phyloP scores from a whole-genome alignment of 23 tunicate species.

The Trididemnum clinides region DNA sequence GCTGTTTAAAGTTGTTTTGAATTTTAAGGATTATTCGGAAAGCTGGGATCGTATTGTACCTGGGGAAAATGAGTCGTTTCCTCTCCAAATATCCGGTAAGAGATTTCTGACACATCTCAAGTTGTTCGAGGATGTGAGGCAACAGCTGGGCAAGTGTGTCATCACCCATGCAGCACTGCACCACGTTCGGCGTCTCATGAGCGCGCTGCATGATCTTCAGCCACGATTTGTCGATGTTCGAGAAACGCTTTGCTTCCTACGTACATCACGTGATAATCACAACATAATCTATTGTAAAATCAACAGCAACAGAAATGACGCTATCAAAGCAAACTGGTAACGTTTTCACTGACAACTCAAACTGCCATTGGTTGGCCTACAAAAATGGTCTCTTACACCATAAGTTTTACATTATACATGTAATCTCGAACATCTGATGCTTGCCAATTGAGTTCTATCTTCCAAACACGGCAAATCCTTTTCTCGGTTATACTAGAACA shows the following conservation, averaged over 20 bases:
- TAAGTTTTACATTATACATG: no score
- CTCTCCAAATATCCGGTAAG: constrained; percentile 85
- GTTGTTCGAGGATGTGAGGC: constrained; percentile 85
- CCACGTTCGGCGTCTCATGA: constrained; percentile 87
- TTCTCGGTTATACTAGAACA: no score
- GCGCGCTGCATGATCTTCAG: constrained; percentile 90
- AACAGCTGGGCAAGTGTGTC: constrained; percentile 81
- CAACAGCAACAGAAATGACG: no score
- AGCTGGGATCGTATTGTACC: no score
- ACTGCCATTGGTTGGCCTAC: no score
- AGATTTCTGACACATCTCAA: constrained; percentile 79
- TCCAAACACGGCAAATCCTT: no score
- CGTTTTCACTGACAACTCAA: no score
- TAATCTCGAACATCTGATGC: no score
- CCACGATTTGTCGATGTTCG: constrained; percentile 93
- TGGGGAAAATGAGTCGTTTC: constrained; percentile 85
- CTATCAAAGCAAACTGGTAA: no score
- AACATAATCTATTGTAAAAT: not conserved
- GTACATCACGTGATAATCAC: not conserved
- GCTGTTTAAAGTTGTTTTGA: not conserved
- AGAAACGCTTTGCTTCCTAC: constrained; percentile 84
- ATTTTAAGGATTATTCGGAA: not conserved
- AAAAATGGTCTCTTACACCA: no score
- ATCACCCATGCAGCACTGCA: constrained; percentile 89
- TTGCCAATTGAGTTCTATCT: no score